A percentile compares a stretch with the other conserved stretches of the same genome.
Conservation (phyloP, 2,797 vertebrate species). For the Apogon hyalosoma region DNA sequence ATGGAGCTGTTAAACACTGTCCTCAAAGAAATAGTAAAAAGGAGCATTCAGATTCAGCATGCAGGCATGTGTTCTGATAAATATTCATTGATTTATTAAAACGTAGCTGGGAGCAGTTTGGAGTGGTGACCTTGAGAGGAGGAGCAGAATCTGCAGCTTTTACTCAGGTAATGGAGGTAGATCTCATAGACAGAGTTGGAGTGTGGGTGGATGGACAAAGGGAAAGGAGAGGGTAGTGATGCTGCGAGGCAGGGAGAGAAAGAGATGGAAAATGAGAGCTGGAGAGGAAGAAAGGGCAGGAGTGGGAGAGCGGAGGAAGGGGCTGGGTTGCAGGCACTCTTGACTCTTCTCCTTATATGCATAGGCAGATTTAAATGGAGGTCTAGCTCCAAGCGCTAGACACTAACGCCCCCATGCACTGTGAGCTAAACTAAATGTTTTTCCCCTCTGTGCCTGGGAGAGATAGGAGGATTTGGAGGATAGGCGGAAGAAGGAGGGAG, state of each 20-base stretch:
- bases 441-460: conserved; percentile 22
- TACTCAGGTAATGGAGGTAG: conserved; percentile 72
- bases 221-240: conserved; percentile 49
- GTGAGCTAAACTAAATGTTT: conserved; percentile 68
- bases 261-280: conserved; percentile 20
- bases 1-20: conserved; percentile 30
- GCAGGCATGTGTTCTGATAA: conserved; percentile 74
- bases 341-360: conserved; percentile 60
- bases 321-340: conserved; percentile 41
- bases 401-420: conserved; percentile 52
- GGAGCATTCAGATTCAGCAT: conserved; percentile 72
- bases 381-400: conserved; percentile 55
- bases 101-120: conserved; percentile 77
- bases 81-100: conserved; percentile 88
- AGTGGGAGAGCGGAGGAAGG: conserved; percentile 28
- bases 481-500: conserved; percentile 39
- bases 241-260: conserved; percentile 36
- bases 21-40: conserved; percentile 64
- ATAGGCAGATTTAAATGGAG: conserved; percentile 73
- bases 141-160: conserved; percentile 54
- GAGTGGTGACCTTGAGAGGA: conserved; percentile 80
- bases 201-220: conserved; percentile 62
- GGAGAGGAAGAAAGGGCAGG: conserved; percentile 20
- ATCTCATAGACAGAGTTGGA: conserved; percentile 40
- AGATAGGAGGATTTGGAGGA: conserved; percentile 53